Percentiles rank a stretch among this genome's conserved stretches.
phyloP scores from a whole-genome alignment of 1,140 invertebrate species.

The Diabrotica undecimpunctata region DNA sequence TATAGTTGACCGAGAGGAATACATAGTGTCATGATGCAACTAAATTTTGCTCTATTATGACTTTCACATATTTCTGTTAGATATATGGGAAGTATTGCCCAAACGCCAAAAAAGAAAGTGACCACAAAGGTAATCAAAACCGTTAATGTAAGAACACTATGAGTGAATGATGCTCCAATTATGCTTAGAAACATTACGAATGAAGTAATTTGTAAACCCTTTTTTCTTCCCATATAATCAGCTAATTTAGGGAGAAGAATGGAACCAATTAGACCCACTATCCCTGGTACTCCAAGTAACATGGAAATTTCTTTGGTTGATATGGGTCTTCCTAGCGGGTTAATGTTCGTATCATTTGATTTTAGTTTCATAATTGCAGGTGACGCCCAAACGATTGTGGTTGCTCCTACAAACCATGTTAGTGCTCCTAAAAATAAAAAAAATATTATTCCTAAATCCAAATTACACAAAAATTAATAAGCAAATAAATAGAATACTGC shows the following conservation, averaged over 20 bases:
- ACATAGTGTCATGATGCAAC: neutral
- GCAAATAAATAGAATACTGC: too few species aligned
- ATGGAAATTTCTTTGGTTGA: neutral
- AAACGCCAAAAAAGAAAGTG: neutral
- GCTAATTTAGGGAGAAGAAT: slow-evolving; percentile 1
- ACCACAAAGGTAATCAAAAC: neutral
- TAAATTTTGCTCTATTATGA: slow-evolving; percentile 7
- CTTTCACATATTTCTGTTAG: slow-evolving; percentile 9
- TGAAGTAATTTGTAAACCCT: neutral
- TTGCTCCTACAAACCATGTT: neutral
- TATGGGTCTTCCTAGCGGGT: slow-evolving; percentile 6
- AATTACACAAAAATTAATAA: too few species aligned
- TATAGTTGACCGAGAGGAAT: slow-evolving; percentile 7
- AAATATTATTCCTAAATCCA: too few species aligned
- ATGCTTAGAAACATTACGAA: neutral
- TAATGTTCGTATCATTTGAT: neutral
- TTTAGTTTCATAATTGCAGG: slow-evolving; percentile 3
- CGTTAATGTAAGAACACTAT: neutral
- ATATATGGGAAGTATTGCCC: slow-evolving; percentile 5
- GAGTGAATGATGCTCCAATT: neutral
- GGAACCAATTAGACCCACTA: neutral
- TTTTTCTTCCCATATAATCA: slow-evolving; percentile 12
- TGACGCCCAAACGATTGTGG: neutral
- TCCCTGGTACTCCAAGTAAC: neutral
- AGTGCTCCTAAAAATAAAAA: neutral